These are phyloP conservation scores for Oreochromis tanganicae DNA, from an alignment of 2,113 vertebrate genomes.

Conservation along the genomic window DNA sequence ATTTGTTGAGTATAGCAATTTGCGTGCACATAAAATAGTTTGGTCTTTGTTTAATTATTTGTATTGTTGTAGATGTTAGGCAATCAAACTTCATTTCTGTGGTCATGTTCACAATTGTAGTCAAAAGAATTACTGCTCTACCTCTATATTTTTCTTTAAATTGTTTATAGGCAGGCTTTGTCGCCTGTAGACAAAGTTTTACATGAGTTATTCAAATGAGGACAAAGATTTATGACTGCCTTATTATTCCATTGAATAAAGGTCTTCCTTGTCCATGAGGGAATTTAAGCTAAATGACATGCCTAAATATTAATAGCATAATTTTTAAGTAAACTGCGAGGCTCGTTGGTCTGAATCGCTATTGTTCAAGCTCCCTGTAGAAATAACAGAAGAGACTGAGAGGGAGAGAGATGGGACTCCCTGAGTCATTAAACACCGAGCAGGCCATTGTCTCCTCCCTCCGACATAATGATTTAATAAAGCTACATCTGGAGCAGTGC, in stretches of 20 bases:
- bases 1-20: slow-evolving; percentile 35
- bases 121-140: background rate
- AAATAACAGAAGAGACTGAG: slow-evolving; percentile 32
- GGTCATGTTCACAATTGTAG: background rate
- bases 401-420: slow-evolving; percentile 40
- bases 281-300: slow-evolving; percentile 36
- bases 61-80: background rate
- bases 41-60: background rate
- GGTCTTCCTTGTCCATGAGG: slow-evolving; percentile 5
- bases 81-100: background rate
- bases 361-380: slow-evolving; percentile 43
- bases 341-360: slow-evolving; percentile 27
- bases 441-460: slow-evolving; percentile 62
- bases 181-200: slow-evolving; percentile 8
- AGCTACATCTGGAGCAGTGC: slow-evolving; percentile 56
- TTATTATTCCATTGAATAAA: slow-evolving; percentile 41
- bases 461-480: slow-evolving; percentile 65
- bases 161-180: background rate
- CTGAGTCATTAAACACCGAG: slow-evolving; percentile 61
- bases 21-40: background rate
- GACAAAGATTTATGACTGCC: slow-evolving; percentile 40
- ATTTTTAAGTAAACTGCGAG: slow-evolving; percentile 44
- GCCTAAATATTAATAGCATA: slow-evolving; percentile 45
- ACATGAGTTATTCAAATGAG: slow-evolving; percentile 15
- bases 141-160: background rate